These are phyloP conservation scores for Periophthalmus modestus DNA, from an alignment of 2,113 vertebrate species.

Conservation along the genomic window DNA sequence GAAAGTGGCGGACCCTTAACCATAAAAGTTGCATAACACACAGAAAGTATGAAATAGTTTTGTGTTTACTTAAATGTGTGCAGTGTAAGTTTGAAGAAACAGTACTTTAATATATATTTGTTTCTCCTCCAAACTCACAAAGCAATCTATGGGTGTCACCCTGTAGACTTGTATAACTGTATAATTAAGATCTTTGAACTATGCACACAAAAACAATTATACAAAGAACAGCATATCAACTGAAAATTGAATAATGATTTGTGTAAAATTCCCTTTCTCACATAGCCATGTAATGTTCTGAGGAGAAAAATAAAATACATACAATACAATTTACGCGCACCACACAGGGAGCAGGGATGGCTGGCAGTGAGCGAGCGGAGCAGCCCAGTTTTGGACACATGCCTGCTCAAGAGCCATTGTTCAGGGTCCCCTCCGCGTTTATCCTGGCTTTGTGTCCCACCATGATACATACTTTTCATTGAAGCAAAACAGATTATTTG, in stretches of 20 bases:
- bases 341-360: slow-evolving; percentile 51
- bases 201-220: neutral
- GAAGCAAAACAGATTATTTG: slow-evolving; percentile 82
- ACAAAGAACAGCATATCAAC: neutral
- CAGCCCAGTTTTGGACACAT: slow-evolving; percentile 64
- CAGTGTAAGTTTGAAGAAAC: too few species aligned
- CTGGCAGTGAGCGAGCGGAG: slow-evolving; percentile 55
- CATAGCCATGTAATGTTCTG: neutral
- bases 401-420: slow-evolving; percentile 58
- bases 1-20: too few species aligned
- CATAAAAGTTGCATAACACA: too few species aligned
- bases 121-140: too few species aligned
- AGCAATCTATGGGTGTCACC: too few species aligned
- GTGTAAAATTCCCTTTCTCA: neutral
- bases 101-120: too few species aligned
- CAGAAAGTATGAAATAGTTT: too few species aligned
- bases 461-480: slow-evolving; percentile 82
- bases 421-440: slow-evolving; percentile 71
- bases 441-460: slow-evolving; percentile 78
- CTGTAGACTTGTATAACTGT: too few species aligned
- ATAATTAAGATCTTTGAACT: neutral
- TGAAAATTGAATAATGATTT: neutral
- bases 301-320: slow-evolving; percentile 13
- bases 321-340: slow-evolving; percentile 50
- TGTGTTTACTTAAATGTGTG: too few species aligned